Percentiles rank a stretch among this genome's conserved stretches.
phyloP scores from a whole-genome alignment of 1,140 invertebrate genomes.

The Halictus rubicundus region DNA sequence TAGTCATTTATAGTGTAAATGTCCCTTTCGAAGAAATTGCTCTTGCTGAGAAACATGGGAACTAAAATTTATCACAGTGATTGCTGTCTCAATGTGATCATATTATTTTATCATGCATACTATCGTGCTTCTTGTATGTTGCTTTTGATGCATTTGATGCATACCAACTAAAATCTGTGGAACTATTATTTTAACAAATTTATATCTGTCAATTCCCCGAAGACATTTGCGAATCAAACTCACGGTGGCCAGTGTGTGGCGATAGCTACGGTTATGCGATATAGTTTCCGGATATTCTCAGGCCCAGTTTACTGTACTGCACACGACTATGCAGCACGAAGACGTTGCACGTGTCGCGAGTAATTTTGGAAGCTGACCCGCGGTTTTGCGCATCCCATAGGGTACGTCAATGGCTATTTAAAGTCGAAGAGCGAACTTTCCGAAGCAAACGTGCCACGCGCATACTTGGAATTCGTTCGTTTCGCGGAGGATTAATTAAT shows the following conservation, averaged over 20 bases:
- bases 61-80: no score
- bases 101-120: no score
- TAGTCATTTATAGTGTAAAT: no score
- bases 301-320: conserved; percentile 9
- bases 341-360: conserved; percentile 29
- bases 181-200: no score
- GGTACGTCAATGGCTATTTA: conserved; percentile 17
- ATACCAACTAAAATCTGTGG: no score
- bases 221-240: background rate
- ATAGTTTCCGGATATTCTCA: conserved; percentile 12
- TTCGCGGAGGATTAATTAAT: background rate
- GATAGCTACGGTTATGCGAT: background rate
- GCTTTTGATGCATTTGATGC: no score
- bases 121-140: no score
- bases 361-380: conserved; percentile 17
- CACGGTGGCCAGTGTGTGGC: background rate
- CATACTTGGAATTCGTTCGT: background rate
- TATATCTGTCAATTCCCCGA: no score
- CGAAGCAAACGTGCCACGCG: background rate
- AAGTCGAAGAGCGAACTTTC: background rate
- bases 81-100: no score
- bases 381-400: background rate
- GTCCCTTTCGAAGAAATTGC: no score
- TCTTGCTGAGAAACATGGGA: no score
- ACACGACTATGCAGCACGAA: background rate